phyloP scores from a whole-genome alignment of 2,888 invertebrate genomes.

The Plebejus argus region DNA sequence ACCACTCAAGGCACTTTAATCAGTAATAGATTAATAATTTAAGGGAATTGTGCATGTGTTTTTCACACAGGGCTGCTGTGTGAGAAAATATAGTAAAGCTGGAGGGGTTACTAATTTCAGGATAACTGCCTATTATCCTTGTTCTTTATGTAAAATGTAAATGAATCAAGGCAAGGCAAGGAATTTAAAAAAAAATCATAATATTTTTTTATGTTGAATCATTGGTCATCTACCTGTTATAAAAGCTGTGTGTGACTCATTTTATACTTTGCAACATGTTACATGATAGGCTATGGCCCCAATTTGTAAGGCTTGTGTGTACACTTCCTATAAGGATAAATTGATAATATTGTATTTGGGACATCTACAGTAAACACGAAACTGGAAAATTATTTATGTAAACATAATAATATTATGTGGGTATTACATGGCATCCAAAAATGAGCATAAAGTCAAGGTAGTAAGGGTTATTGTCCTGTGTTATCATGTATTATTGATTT shows the following conservation, averaged over 20 bases:
- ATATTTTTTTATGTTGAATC: background rate
- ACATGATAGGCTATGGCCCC: background rate
- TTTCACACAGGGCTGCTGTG: too few relatives aligned
- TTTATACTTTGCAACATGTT: background rate
- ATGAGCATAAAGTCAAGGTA: slow-evolving; percentile 20
- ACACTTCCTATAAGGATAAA: background rate
- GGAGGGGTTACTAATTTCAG: too few relatives aligned
- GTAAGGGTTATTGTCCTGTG: slow-evolving; percentile 8
- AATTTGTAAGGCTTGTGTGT: background rate
- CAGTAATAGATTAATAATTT: too few relatives aligned
- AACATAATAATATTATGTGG: background rate
- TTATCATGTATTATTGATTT: slow-evolving; percentile 5
- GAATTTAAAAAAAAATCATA: background rate
- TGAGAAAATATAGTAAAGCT: too few relatives aligned
- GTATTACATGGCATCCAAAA: background rate
- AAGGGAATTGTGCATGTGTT: too few relatives aligned
- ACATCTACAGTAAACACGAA: background rate
- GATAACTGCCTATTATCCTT: background rate
- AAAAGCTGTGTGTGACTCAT: slow-evolving; percentile 17
- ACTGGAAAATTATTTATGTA: background rate
- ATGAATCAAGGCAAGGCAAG: background rate
- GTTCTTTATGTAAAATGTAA: background rate
- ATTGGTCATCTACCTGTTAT: background rate
- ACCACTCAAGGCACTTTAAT: background rate
- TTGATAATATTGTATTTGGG: background rate